Conservation (phyloP, 2,113 vertebrate species). For the Petaurus breviceps region DNA sequence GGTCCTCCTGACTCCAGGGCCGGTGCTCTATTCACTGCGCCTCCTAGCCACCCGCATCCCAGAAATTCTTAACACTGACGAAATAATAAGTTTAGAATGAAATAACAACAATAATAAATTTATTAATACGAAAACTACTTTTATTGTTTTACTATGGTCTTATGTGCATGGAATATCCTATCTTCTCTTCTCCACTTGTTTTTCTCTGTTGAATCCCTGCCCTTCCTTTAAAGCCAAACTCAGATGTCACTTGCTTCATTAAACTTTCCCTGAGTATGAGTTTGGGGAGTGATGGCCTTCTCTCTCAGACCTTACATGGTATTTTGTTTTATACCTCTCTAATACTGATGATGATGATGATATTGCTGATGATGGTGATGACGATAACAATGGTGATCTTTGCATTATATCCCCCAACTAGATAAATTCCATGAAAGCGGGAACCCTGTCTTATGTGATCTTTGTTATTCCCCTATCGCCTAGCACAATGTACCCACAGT, state of each 20-base stretch:
- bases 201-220: neutral
- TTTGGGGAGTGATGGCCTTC: neutral
- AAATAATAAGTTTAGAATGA: neutral
- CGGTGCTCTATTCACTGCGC: too few relatives aligned
- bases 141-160: neutral
- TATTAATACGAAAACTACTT: neutral
- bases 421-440: neutral
- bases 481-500: too few relatives aligned
- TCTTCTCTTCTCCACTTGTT: neutral
- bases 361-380: too few relatives aligned
- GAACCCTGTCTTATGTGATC: neutral
- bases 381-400: neutral
- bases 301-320: neutral
- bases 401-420: neutral
- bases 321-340: neutral
- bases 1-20: too few relatives aligned
- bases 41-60: too few relatives aligned
- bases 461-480: too few relatives aligned
- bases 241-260: neutral
- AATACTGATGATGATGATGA: neutral
- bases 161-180: neutral
- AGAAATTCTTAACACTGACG: neutral
- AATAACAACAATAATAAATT: neutral
- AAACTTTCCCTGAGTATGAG: neutral
- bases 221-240: neutral